These are phyloP conservation scores for Himalopsyche phryganea DNA, from an alignment of 1,140 invertebrate genomes.

Conservation along the genomic window DNA sequence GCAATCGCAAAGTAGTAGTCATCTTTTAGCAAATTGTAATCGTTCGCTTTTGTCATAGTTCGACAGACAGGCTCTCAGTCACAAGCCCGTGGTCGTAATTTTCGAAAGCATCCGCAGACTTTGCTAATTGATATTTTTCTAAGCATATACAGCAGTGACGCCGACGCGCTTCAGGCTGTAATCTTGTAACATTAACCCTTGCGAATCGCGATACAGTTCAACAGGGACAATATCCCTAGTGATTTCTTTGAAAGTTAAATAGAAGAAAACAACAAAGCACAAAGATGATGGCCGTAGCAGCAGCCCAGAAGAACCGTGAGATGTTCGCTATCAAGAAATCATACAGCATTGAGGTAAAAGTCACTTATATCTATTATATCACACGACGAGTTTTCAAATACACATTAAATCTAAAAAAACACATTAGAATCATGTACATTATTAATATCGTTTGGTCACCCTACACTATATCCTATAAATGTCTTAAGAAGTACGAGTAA, in stretches of 20 bases:
- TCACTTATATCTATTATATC: too few species aligned
- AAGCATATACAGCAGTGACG: constrained; percentile 52
- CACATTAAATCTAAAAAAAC: neutral
- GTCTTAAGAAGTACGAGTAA: too few species aligned
- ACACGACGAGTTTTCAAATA: too few species aligned
- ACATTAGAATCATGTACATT: too few species aligned
- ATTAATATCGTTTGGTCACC: too few species aligned
- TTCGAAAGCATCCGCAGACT: constrained; percentile 40
- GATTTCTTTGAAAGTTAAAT: constrained; percentile 10
- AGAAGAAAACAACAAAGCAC: constrained; percentile 25
- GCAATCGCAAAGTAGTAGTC: constrained; percentile 42
- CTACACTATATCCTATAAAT: too few species aligned
- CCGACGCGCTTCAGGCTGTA: constrained; percentile 44
- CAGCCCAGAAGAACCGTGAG: constrained; percentile 86
- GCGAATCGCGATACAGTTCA: constrained; percentile 5
- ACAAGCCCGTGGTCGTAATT: constrained; percentile 48
- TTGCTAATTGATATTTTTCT: constrained; percentile 31
- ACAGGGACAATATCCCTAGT: constrained; percentile 10
- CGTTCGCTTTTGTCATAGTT: constrained; percentile 48
- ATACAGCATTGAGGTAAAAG: constrained; percentile 91
- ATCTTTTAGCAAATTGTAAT: constrained; percentile 51
- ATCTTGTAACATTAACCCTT: constrained; percentile 9
- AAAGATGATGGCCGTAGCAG: constrained; percentile 76
- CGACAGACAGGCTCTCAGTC: constrained; percentile 50
- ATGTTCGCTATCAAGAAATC: constrained; percentile 95